These are phyloP conservation scores for Haliclona indistincta DNA, from an alignment of 37 sponge, comb jelly and placozoan genomes.

Conservation along the genomic window DNA sequence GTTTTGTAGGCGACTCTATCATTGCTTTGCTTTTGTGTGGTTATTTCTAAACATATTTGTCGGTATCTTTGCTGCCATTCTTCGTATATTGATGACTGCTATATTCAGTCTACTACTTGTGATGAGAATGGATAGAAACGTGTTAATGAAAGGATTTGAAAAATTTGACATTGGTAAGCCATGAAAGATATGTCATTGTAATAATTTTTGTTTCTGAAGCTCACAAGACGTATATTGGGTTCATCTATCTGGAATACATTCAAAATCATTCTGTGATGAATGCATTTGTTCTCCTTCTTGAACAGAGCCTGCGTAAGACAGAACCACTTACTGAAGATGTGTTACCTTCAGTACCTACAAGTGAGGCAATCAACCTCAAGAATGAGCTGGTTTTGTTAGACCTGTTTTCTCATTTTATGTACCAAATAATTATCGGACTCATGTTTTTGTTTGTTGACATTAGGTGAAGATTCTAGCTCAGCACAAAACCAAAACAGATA, in stretches of 20 bases:
- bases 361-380: too few relatives aligned
- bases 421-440: too few relatives aligned
- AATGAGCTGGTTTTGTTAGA: too few relatives aligned
- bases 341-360: too few relatives aligned
- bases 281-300: slow-evolving; percentile 1
- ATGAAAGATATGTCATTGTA: not conserved
- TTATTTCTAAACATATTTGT: slow-evolving; percentile 31
- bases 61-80: slow-evolving; percentile 12
- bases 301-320: not conserved
- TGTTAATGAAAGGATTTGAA: slow-evolving; percentile 53
- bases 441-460: too few relatives aligned
- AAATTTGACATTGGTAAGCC: slow-evolving; percentile 20
- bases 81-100: slow-evolving; percentile 4
- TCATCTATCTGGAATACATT: slow-evolving; percentile 39
- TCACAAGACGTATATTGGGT: slow-evolving; percentile 41
- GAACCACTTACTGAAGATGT: not conserved
- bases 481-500: too few relatives aligned
- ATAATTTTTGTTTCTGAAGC: not conserved
- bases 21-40: slow-evolving; percentile 21
- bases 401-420: too few relatives aligned
- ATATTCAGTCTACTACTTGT: slow-evolving; percentile 30
- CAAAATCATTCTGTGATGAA: slow-evolving; percentile 41
- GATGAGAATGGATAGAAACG: slow-evolving; percentile 27
- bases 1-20: slow-evolving; percentile 11
- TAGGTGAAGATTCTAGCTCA: too few relatives aligned